These are phyloP conservation scores for Ptilodon capucinus DNA, from an alignment of 2,888 invertebrate species.

Conservation along the genomic window DNA sequence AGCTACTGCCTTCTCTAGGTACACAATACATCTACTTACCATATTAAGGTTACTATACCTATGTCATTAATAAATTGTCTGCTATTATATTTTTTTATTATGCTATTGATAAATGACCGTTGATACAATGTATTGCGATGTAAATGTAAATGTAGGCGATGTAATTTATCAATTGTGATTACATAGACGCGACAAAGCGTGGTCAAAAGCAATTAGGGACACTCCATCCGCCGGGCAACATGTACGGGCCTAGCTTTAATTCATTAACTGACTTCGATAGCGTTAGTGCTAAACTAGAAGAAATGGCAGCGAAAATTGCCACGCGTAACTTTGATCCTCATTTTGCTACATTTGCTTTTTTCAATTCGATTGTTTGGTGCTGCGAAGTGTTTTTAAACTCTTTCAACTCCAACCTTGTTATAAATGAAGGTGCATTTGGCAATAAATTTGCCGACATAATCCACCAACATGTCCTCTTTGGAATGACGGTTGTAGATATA, in stretches of 20 bases:
- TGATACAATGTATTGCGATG: constrained; percentile 27
- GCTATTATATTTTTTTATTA: background rate
- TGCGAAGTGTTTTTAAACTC: constrained; percentile 49
- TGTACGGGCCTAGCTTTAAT: constrained; percentile 10
- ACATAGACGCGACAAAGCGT: constrained; percentile 4
- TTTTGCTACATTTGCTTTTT: constrained; percentile 55
- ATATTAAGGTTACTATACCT: constrained; percentile 2
- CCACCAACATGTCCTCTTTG: constrained; percentile 57
- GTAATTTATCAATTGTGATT: constrained; percentile 5
- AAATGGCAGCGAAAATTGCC: constrained; percentile 56
- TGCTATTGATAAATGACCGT: constrained; percentile 15
- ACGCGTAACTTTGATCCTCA: constrained; percentile 57
- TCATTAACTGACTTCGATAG: constrained; percentile 9
- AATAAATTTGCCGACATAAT: constrained; percentile 32
- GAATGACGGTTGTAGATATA: constrained; percentile 40
- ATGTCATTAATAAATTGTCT: background rate
- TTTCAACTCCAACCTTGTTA: constrained; percentile 49
- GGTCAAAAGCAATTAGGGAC: constrained; percentile 8
- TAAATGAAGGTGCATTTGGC: constrained; percentile 41
- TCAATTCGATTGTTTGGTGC: constrained; percentile 48
- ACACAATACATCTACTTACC: no score
- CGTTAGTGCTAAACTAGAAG: constrained; percentile 37
- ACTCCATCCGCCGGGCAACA: constrained; percentile 12
- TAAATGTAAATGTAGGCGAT: no score
- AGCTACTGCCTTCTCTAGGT: no score